Evolutionary conservation across 2,888 invertebrate species (phyloP).

Genomic region (Baccha elongata): DNA sequence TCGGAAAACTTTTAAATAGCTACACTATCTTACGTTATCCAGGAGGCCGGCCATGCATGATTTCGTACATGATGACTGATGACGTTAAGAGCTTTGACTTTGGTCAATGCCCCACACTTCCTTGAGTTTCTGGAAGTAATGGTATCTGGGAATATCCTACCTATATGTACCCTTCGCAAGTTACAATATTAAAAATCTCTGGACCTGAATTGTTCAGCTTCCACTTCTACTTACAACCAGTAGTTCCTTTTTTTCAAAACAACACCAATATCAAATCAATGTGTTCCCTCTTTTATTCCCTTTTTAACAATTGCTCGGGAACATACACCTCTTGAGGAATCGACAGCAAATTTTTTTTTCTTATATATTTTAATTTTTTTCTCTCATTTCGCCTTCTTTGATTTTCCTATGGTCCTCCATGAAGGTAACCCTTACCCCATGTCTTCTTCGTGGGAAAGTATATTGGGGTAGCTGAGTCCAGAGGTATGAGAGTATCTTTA

Average conservation of each 20-base stretch:
- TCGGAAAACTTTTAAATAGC: too few species aligned
- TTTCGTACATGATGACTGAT: too few species aligned
- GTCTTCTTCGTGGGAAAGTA: not conserved
- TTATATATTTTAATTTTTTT: conserved; percentile 46
- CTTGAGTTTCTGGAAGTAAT: too few species aligned
- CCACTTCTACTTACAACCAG: not conserved
- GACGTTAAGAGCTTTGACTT: too few species aligned
- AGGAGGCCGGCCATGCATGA: too few species aligned
- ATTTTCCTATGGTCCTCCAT: conserved; percentile 41
- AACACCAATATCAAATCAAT: conserved; percentile 43
- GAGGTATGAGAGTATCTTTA: too few species aligned
- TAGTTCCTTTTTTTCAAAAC: conserved; percentile 42
- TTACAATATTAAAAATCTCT: too few species aligned
- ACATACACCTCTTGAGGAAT: conserved; percentile 48
- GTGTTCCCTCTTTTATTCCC: conserved; percentile 20
- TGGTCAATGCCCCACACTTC: too few species aligned
- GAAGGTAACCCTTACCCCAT: conserved; percentile 10
- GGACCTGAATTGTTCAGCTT: too few species aligned
- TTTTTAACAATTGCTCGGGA: conserved; percentile 28
- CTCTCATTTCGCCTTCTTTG: conserved; percentile 66
- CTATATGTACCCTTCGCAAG: too few species aligned
- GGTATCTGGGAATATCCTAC: too few species aligned
- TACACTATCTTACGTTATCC: too few species aligned
- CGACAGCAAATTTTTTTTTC: conserved; percentile 57
- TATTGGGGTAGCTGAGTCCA: conserved; percentile 6